Percentiles rank a stretch among this genome's conserved stretches.
Evolutionary conservation across 2,113 vertebrate genomes (phyloP).

Genomic region (Alectura lathami): DNA sequence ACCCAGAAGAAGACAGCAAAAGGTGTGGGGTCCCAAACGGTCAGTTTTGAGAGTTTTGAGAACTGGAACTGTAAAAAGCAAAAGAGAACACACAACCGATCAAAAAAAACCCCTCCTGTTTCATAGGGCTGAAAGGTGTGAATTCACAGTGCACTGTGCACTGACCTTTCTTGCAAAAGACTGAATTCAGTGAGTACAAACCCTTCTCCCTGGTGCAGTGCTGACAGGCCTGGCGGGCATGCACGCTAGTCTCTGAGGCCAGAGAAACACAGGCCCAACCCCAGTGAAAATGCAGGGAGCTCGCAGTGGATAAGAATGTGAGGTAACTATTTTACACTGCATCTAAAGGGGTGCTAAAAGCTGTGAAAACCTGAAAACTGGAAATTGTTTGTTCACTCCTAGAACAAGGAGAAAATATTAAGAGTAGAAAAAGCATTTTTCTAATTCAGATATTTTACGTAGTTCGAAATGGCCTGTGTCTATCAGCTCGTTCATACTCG

Average conservation of each 20-base stretch:
- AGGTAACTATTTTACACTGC: not conserved
- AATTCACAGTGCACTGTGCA: not conserved
- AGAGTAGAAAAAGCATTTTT: not conserved
- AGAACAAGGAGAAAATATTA: not conserved
- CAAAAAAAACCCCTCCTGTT: not conserved
- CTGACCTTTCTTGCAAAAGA: not conserved
- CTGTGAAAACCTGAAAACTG: slow-evolving; percentile 6
- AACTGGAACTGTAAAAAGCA: not conserved
- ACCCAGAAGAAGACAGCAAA: not conserved
- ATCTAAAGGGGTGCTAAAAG: not conserved
- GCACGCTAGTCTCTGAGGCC: not conserved
- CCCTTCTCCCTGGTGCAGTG: not conserved
- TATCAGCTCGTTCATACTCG: not conserved
- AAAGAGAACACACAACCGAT: not conserved
- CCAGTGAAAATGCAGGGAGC: not conserved
- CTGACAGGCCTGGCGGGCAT: not conserved
- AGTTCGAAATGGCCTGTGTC: not conserved
- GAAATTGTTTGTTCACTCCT: not conserved
- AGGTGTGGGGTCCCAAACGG: not conserved
- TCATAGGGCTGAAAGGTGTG: not conserved
- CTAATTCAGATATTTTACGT: not conserved
- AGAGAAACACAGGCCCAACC: not conserved
- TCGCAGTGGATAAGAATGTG: not conserved
- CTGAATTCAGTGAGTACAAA: not conserved
- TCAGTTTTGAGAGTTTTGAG: not conserved